These are phyloP conservation scores for Astyanax mexicanus DNA, from an alignment of 2,797 vertebrate species.

Conservation along the genomic window DNA sequence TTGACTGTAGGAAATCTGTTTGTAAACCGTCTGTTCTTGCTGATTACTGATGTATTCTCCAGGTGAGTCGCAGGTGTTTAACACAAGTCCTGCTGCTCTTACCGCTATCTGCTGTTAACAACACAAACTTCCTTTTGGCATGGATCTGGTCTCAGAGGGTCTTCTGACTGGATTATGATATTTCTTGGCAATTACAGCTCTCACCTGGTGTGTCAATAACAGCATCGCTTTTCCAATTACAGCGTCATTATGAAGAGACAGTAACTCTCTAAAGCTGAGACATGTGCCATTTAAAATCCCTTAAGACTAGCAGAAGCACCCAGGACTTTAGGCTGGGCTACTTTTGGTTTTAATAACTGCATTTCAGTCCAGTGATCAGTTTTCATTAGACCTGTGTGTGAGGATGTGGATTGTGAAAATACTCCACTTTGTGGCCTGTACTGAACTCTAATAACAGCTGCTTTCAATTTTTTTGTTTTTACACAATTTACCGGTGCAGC, in stretches of 20 bases:
- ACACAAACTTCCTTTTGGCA: constrained; percentile 45
- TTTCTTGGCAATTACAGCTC: constrained; percentile 53
- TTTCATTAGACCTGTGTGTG: no score
- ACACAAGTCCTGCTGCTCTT: constrained; percentile 21
- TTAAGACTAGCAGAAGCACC: constrained; percentile 9
- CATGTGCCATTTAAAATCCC: constrained; percentile 38
- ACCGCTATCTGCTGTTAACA: neutral
- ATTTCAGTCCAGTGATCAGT: no score
- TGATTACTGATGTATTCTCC: constrained; percentile 10
- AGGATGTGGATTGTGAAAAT: no score
- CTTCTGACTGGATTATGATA: constrained; percentile 47
- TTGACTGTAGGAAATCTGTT: neutral
- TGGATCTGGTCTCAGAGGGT: constrained; percentile 35
- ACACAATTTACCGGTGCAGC: no score
- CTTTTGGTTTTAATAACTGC: neutral
- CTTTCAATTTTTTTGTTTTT: no score
- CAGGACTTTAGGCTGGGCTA: constrained; percentile 19
- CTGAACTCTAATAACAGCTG: no score
- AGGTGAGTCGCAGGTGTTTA: constrained; percentile 43
- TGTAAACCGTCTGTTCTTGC: constrained; percentile 13
- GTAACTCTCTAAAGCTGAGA: constrained; percentile 39
- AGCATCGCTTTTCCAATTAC: constrained; percentile 50
- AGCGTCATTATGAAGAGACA: constrained; percentile 43
- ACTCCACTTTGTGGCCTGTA: no score
- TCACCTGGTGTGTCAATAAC: constrained; percentile 55